phyloP scores from a whole-genome alignment of 2,113 vertebrate species.

The Ellobius talpinus region DNA sequence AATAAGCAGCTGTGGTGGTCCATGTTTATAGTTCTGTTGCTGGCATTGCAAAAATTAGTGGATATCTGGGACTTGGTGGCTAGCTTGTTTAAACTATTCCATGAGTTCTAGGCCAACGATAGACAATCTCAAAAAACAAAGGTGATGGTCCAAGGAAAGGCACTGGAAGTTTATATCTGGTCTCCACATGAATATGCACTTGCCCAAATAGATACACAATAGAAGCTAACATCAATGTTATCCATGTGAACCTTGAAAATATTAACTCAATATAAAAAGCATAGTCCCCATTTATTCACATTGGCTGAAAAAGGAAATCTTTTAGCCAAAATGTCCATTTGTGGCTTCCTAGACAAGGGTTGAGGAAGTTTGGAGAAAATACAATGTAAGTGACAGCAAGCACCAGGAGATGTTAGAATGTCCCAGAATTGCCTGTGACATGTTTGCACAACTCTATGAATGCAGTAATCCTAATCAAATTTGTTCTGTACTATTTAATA shows the following conservation, averaged over 20 bases:
- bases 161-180: background rate
- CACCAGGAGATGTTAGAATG: background rate
- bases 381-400: background rate
- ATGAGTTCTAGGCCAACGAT: background rate
- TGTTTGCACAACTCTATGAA: background rate
- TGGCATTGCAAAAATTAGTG: background rate
- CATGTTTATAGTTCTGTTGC: background rate
- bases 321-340: background rate
- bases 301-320: background rate
- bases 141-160: background rate
- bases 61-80: background rate
- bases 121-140: background rate
- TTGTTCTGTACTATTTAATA: background rate
- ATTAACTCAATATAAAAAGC: background rate
- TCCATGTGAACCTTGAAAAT: background rate
- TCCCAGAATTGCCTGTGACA: background rate
- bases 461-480: background rate
- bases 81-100: too few relatives aligned
- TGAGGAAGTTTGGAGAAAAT: background rate
- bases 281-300: background rate
- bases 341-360: accelerated
- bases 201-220: background rate
- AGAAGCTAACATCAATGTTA: background rate
- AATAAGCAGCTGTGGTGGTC: too few relatives aligned
- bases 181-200: background rate